These are phyloP conservation scores for Protomyctophum bolini DNA, from an alignment of 2,113 vertebrate species.

Conservation along the genomic window DNA sequence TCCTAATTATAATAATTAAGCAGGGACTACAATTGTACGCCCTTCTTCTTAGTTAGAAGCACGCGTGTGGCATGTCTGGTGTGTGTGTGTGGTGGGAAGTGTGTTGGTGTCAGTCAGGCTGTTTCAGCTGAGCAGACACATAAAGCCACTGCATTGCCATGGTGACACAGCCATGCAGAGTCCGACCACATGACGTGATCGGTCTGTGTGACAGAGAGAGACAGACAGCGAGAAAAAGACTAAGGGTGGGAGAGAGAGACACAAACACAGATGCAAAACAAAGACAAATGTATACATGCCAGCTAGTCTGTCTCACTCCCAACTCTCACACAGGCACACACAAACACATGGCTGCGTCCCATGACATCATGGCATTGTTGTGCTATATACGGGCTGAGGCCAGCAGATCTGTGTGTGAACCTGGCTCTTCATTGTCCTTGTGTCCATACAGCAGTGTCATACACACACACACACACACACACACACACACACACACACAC, in stretches of 20 bases:
- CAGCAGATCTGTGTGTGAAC: conserved; percentile 51
- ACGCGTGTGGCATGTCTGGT: not conserved
- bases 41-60: no score
- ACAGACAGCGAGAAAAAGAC: not conserved
- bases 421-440: conserved; percentile 12
- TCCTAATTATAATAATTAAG: no score
- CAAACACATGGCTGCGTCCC: not conserved
- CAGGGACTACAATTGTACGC: no score
- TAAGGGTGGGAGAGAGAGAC: conserved; percentile 9
- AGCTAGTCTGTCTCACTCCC: conserved; percentile 1
- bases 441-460: not conserved
- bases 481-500: conserved; percentile 1
- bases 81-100: no score
- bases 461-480: no score
- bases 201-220: no score
- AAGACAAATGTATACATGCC: conserved; percentile 43
- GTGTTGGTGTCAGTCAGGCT: not conserved
- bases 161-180: conserved; percentile 31
- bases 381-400: conserved; percentile 55
- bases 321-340: not conserved
- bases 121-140: conserved; percentile 21
- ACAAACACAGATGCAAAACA: conserved; percentile 49
- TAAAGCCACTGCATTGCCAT: conserved; percentile 46
- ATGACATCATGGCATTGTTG: conserved; percentile 31
- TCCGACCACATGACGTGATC: conserved; percentile 37